Percentiles rank a stretch among this genome's conserved stretches.
These are phyloP conservation scores for Enteromius anoplus DNA, from an alignment of 2,797 vertebrate species.

Conservation along the genomic window DNA sequence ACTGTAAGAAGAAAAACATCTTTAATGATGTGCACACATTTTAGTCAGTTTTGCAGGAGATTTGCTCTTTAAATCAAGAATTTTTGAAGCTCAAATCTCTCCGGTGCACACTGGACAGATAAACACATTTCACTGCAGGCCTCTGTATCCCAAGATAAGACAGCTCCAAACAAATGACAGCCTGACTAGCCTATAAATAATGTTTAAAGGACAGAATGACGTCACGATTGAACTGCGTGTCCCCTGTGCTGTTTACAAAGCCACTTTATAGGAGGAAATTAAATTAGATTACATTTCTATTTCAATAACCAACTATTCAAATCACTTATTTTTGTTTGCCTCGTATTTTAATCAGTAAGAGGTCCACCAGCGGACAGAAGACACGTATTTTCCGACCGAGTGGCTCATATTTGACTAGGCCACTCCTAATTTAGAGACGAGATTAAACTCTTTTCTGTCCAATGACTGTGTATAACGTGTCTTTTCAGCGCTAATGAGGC, in stretches of 20 bases:
- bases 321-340: background rate
- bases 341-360: background rate
- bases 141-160: conserved; percentile 73
- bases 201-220: conserved; percentile 41
- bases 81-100: background rate
- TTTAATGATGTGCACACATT: background rate
- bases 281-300: background rate
- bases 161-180: conserved; percentile 56
- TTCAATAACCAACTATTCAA: background rate
- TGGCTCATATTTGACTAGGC: conserved; percentile 68
- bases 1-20: background rate
- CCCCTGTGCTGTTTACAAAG: background rate
- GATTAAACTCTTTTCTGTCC: conserved; percentile 77
- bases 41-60: background rate
- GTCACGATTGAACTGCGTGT: conserved; percentile 13
- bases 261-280: background rate
- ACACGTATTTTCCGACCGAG: conserved; percentile 32
- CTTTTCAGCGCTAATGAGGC: conserved; percentile 72
- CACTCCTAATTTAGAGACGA: conserved; percentile 68
- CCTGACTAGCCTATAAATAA: conserved; percentile 35
- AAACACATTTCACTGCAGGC: conserved; percentile 46
- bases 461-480: conserved; percentile 76
- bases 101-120: conserved; percentile 39
- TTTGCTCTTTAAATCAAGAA: background rate
- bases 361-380: background rate